phyloP scores from a whole-genome alignment of 2,888 invertebrate genomes.

The Protodeltote pygarga region DNA sequence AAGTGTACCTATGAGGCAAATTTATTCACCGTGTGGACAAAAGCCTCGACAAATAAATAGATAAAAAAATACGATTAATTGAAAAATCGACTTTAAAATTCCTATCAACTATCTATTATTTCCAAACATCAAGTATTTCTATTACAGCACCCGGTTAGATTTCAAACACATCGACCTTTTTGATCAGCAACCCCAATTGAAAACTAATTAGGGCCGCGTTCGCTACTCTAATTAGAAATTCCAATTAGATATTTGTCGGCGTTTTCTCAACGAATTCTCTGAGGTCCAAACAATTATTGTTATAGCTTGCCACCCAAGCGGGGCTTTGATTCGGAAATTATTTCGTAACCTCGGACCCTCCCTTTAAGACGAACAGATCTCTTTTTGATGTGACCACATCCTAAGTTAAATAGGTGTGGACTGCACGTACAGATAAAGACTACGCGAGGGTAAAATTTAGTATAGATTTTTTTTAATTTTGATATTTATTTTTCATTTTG shows the following conservation, averaged over 20 bases:
- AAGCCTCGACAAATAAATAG: too few relatives aligned
- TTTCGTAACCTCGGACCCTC: slow-evolving; percentile 62
- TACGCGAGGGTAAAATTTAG: background rate
- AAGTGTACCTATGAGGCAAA: too few relatives aligned
- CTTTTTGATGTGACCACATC: slow-evolving; percentile 85
- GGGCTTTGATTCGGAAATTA: slow-evolving; percentile 63
- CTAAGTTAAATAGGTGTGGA: slow-evolving; percentile 47
- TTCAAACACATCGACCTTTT: slow-evolving; percentile 52
- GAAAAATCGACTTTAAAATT: too few relatives aligned
- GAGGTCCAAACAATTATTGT: slow-evolving; percentile 80
- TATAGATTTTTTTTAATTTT: too few relatives aligned
- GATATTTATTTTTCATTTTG: too few relatives aligned
- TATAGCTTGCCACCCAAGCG: slow-evolving; percentile 76
- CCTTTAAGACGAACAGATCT: slow-evolving; percentile 63
- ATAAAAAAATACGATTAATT: too few relatives aligned
- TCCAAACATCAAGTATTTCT: slow-evolving; percentile 35
- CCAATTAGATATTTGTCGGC: slow-evolving; percentile 83
- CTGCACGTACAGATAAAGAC: slow-evolving; percentile 32
- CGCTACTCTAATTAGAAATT: slow-evolving; percentile 82
- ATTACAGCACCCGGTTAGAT: slow-evolving; percentile 37
- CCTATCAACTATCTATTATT: background rate
- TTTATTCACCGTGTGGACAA: too few relatives aligned
- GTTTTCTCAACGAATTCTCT: slow-evolving; percentile 70
- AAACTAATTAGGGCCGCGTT: slow-evolving; percentile 76
- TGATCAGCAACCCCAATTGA: slow-evolving; percentile 61